Evolutionary conservation across 92 coral and sea anemone genomes (phyloP), one percentile per base, ranked within the genome.

Genomic region (Diadumene lineata): DNA sequence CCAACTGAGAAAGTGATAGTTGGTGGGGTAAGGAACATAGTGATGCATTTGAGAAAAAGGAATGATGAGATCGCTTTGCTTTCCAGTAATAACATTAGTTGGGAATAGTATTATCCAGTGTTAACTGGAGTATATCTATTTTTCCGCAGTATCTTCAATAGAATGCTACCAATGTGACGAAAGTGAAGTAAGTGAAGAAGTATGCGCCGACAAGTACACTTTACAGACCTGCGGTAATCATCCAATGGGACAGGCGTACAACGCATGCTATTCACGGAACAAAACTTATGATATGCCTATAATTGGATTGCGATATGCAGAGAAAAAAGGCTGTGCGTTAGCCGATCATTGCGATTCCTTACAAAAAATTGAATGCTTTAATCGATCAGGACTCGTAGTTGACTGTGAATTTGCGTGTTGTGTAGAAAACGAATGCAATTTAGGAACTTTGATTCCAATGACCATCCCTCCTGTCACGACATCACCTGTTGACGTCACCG

Each of bases 401-500:
- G 60, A 34, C 27, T 78, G 82, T 31, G 16, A 7, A 7, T 32
- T 67, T 11, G 26, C 66, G 3, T 78, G 82, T 31, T 78, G 82
- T 55, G 72, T 38, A 3, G 75, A 50, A 23, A 64, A 78, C 18
- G 28, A 53, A 23, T 78, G 82, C 38, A 78, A 78, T 57, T 27
- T 67, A 53, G 82, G 75, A 21, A 33, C 19, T 8, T 62, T 62
- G 22, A 11, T 62, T 31, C 26, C 48, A 4, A 38, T 38, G 48
- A 38, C 48, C 48, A 38, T 13, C 48, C 48, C 48, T 27, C 77
- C n/a, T 18, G 31, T 15, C 30, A 22, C 64, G 29, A 22, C 7
- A 6, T 2, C 23, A 2, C 6, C 48, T 38, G 48, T 6, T 58
- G 64, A 58, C 64, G 64, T 58, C 64, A 26, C 26, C 31, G 17